Base-by-base conservation (phyloP, 1,140 invertebrate species). In the Eufriesea mexicana region DNA sequence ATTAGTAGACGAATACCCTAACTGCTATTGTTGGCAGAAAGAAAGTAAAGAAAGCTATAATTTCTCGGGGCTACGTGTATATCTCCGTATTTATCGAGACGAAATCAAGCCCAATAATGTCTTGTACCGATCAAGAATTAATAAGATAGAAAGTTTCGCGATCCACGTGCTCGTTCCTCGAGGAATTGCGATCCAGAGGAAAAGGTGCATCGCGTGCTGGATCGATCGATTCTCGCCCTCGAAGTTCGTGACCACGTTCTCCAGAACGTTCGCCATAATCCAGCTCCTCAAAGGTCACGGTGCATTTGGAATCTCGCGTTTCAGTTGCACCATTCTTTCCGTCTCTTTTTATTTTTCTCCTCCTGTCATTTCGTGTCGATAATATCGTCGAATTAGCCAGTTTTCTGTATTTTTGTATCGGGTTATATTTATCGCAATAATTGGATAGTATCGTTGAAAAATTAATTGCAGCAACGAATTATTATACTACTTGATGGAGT, bases 221-320 rank as follows among this genome's bases (percentile, higher is more conserved):
- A 8, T 9, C 23, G 73, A 83, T 83, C 80, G 80, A 83, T 83
- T 70, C n/a, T 42, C 64, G 62, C 73, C 73, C 51, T 62, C 80
- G 51, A 57, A 64, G 54, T 70, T 83, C 80, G 80, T 83, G 80
- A 81, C 71, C 71, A 73, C 49, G 49, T 47, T 55, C 28, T 42
- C 71, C 59, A 66, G 59, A 64, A 80, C 45, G 79, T 74, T 74
- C 55, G 67, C 28, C 68, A 47, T 79, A 73, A 79, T 79, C 78
- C 55, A 9, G 20, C 71, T 47, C 20, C 54, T 51, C 71, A 81
- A 81, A 81, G 79, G 79, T 81, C 79, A 81, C 71, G 71, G 72
- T 45, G 70, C 79, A 55, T 47, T 73, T 7, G 8, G 47, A 62
- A 20, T 55, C 61, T 25, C 51, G 7, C 35, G 6, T 70, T 79